Evolutionary conservation across 2,797 vertebrate species (phyloP).

Genomic region (Catostomus latipinnis): DNA sequence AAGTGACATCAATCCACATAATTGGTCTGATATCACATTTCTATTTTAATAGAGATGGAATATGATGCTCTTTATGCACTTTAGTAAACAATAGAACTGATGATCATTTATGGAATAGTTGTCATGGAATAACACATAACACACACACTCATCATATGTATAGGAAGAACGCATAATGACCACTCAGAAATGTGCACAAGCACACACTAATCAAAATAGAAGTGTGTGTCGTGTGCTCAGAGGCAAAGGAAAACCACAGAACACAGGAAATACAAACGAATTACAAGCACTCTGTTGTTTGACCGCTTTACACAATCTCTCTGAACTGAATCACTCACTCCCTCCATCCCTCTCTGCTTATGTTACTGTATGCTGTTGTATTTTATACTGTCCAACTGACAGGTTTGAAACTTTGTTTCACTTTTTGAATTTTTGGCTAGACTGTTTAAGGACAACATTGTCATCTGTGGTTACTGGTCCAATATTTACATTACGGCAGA

Average conservation of each 20-base stretch:
- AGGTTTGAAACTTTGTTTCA: constrained; percentile 3
- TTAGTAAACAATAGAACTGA: not conserved
- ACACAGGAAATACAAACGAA: constrained; percentile 60
- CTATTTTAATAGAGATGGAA: too few relatives aligned
- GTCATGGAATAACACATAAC: not conserved
- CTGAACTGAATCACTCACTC: constrained; percentile 49
- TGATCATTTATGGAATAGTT: not conserved
- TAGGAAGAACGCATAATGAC: too few relatives aligned
- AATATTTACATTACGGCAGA: not conserved
- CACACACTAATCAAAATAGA: not conserved
- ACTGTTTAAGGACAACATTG: not conserved
- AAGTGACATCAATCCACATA: not conserved
- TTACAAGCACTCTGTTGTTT: constrained; percentile 50
- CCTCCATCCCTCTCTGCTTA: constrained; percentile 21
- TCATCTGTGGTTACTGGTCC: constrained; percentile 2
- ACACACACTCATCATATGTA: not conserved
- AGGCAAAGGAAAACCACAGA: constrained; percentile 49
- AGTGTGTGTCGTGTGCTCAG: not conserved
- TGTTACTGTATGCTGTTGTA: constrained; percentile 6
- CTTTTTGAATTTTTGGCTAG: not conserved
- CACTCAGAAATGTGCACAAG: not conserved
- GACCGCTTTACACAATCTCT: not conserved
- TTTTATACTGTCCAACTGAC: constrained; percentile 1
- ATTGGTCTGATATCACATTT: not conserved
- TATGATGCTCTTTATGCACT: not conserved